Evolutionary conservation across 2,113 vertebrate genomes (phyloP).

Genomic region (Suncus etruscus): DNA sequence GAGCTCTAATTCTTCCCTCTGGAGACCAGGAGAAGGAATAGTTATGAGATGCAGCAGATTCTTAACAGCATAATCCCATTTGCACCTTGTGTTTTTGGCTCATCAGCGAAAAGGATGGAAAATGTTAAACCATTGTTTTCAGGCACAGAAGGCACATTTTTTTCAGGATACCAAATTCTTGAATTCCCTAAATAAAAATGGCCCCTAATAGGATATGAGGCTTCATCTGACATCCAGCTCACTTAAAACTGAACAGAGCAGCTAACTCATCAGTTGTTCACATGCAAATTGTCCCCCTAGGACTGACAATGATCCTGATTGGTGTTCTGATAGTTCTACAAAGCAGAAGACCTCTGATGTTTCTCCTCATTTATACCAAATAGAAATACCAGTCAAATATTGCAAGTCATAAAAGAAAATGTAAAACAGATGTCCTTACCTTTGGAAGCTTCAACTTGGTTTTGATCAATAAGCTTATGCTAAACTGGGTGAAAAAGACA

Average conservation of each 20-base stretch:
- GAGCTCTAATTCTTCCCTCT: background rate
- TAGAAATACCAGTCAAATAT: constrained; percentile 80
- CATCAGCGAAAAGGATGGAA: constrained; percentile 49
- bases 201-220: constrained; percentile 19
- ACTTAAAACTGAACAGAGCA: constrained; percentile 47
- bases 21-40: background rate
- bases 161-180: constrained; percentile 41
- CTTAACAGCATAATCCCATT: constrained; percentile 41
- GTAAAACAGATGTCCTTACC: constrained; percentile 83
- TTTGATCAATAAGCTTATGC: constrained; percentile 68
- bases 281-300: constrained; percentile 74
- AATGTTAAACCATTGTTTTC: constrained; percentile 53
- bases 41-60: background rate
- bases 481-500: constrained; percentile 57
- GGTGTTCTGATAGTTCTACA: constrained; percentile 68
- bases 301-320: constrained; percentile 53
- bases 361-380: constrained; percentile 70
- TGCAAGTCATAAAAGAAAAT: constrained; percentile 84
- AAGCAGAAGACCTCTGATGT: constrained; percentile 41
- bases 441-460: constrained; percentile 55
- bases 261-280: constrained; percentile 76
- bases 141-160: constrained; percentile 51
- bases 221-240: constrained; percentile 23
- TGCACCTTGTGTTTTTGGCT: constrained; percentile 63
- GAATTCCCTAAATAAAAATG: constrained; percentile 53